Conservation (phyloP, 2,888 invertebrate species). For the Gerris lacustris region DNA sequence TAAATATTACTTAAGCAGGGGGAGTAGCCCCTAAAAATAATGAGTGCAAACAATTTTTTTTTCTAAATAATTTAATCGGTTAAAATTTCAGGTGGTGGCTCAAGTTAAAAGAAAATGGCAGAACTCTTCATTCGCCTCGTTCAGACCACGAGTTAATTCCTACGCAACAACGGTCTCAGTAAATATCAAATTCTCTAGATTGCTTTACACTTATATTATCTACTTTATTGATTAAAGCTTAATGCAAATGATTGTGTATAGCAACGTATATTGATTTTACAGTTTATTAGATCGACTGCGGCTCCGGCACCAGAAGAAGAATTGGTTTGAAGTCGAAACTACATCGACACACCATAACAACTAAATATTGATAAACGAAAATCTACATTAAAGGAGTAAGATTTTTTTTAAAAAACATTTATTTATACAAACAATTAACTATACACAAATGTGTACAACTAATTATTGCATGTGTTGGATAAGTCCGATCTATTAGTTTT, state of each 20-base stretch:
- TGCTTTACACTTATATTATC: slow-evolving; percentile 12
- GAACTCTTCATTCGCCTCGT: slow-evolving; percentile 42
- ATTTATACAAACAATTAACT: no score
- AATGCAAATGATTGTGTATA: not conserved
- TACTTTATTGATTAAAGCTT: not conserved
- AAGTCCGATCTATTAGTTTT: no score
- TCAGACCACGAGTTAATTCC: slow-evolving; percentile 68
- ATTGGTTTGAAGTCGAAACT: slow-evolving; percentile 53
- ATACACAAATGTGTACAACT: no score
- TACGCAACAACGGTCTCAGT: slow-evolving; percentile 80
- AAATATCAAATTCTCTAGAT: slow-evolving; percentile 41
- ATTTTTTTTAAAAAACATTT: no score
- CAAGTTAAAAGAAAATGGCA: slow-evolving; percentile 75
- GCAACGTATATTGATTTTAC: slow-evolving; percentile 37
- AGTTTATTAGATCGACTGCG: slow-evolving; percentile 67
- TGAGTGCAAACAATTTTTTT: no score
- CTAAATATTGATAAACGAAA: no score
- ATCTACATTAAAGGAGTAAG: no score
- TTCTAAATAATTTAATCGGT: no score
- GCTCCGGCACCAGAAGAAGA: slow-evolving; percentile 58
- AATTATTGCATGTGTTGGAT: no score
- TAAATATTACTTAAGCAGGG: no score
- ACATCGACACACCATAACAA: no score
- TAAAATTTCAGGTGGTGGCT: slow-evolving; percentile 49
- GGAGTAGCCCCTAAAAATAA: no score